Conservation (phyloP, 2,888 invertebrate species). For the Synanthedon myopaeformis region DNA sequence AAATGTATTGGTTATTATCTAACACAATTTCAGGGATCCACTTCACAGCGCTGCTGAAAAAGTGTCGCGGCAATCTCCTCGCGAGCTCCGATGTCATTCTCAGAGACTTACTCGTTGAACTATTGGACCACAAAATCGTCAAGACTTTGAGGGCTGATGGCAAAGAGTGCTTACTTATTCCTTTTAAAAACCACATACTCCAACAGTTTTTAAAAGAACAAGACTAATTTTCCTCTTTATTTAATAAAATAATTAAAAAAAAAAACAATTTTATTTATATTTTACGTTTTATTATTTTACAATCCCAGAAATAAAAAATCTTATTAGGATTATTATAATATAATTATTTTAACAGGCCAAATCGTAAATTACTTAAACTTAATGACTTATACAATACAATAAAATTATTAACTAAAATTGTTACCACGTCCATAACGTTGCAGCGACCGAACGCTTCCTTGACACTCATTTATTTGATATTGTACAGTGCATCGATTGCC, state of each 20-base stretch:
- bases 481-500: constrained; percentile 56
- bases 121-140: constrained; percentile 93
- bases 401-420: constrained; percentile 70
- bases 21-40: constrained; percentile 75
- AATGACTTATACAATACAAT: constrained; percentile 70
- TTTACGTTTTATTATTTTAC: constrained; percentile 46
- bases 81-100: constrained; percentile 94
- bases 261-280: no score
- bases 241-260: no score
- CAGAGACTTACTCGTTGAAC: constrained; percentile 93
- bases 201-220: constrained; percentile 82
- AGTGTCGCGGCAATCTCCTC: constrained; percentile 88
- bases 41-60: constrained; percentile 88
- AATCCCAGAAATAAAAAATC: constrained; percentile 68
- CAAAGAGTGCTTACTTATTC: constrained; percentile 86
- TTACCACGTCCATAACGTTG: constrained; percentile 64
- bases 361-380: constrained; percentile 72
- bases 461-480: constrained; percentile 38
- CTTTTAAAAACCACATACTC: constrained; percentile 78
- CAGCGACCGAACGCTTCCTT: constrained; percentile 55
- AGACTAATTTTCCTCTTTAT: constrained; percentile 12
- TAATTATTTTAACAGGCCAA: constrained; percentile 65
- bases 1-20: no score
- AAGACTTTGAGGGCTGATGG: constrained; percentile 83
- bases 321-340: constrained; percentile 68